These are phyloP conservation scores for Pterophyllum scalare DNA, from an alignment of 2,113 vertebrate genomes.

Conservation along the genomic window DNA sequence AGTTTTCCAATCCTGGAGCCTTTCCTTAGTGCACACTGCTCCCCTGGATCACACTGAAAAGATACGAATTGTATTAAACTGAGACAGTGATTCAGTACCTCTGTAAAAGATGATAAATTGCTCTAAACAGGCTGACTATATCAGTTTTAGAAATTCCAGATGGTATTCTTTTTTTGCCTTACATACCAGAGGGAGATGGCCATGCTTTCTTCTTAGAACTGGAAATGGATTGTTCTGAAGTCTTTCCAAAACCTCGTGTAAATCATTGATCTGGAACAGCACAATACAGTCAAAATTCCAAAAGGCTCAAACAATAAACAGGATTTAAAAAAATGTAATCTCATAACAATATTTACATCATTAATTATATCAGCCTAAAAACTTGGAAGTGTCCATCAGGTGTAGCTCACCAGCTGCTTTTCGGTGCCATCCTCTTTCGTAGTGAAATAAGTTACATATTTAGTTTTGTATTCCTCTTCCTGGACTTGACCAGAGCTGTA, in stretches of 20 bases:
- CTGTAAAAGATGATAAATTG: slow-evolving; percentile 5
- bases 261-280: slow-evolving; percentile 66
- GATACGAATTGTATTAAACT: neutral
- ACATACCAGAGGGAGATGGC: slow-evolving; percentile 64
- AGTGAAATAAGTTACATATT: slow-evolving; percentile 58
- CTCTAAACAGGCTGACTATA: neutral
- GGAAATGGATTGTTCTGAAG: slow-evolving; percentile 69
- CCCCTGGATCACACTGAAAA: slow-evolving; percentile 72
- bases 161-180: neutral
- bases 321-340: neutral
- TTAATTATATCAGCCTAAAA: neutral
- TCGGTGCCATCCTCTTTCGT: slow-evolving; percentile 56
- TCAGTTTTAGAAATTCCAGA: neutral
- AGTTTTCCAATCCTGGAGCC: slow-evolving; percentile 73
- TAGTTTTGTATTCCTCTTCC: slow-evolving; percentile 52
- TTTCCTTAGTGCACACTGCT: slow-evolving; percentile 71
- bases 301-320: neutral
- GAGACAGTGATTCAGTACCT: neutral
- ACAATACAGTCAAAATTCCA: neutral
- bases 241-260: slow-evolving; percentile 69
- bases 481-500: slow-evolving; percentile 25
- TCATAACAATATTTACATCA: neutral
- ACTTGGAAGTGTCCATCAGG: neutral
- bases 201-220: slow-evolving; percentile 64
- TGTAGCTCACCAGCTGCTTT: slow-evolving; percentile 72